Evolutionary conservation across 2,888 invertebrate species (phyloP), one percentile per base, ranked within the genome.

Genomic region (Zygogramma bicolorata): DNA sequence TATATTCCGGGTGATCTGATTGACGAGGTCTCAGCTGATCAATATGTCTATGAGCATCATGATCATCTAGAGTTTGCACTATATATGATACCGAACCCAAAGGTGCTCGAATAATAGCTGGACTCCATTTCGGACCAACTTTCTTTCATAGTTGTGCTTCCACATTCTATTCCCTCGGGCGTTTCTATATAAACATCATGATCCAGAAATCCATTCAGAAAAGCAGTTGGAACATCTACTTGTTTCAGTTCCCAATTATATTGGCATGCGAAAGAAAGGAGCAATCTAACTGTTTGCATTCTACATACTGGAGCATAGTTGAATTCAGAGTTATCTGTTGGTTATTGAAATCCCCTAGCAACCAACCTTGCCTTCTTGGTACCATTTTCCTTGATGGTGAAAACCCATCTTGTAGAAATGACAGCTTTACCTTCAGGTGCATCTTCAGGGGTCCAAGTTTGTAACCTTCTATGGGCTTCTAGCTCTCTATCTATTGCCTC

Each of bases 401-500:
- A 78, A 29, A 76, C 49, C 72, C 79, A 77, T 71, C 60, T 75
- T 46, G 78, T 74, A 15, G 76, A 70, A n/a, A 79, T 78, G 31
- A 75, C 63, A 59, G 65, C 70, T 27, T 72, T 60, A 13, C 57
- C 69, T 65, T 73, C 40, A 46, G 76, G 74, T 75, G 74, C 42
- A 25, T 72, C 34, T 29, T 42, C 8, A 0, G 49, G 49, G 7
- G 0, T 7, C 20, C 22, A 49, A 1, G 49, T 49, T 20, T 10
- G 6, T 1, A 2, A 20, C 6, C 75, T 65, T 63, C 77, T 42
- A 29, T 74, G 75, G 13, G 75, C 60, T 13, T 67, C 49, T 27
- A 79, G n/a, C 70, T 79, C 79, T 40, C 74, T 79, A 18, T 76
- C 27, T 22, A 79, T 75, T 57, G 78, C 74, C 69, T 77, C 57